Evolutionary conservation across 2,797 vertebrate genomes (phyloP), one percentile per base, ranked within the genome.

Genomic region (Salmo trutta): DNA sequence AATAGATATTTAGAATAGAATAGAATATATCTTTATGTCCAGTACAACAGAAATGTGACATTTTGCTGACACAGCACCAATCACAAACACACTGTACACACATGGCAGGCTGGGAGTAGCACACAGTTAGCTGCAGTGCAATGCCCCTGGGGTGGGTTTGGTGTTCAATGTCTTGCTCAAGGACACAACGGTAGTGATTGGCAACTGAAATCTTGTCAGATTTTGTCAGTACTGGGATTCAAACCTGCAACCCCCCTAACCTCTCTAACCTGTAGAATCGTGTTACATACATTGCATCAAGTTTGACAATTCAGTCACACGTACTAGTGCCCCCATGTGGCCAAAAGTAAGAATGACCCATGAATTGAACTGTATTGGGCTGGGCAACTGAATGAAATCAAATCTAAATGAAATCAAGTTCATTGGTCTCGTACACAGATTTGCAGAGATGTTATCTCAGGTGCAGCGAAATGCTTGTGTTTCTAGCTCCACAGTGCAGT

Each of bases 291-390:
- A 14, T n/a, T 56, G 19, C 19, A 5, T 41, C 56, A 64, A 5
- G 31, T 16, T 7, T 15, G 6, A 41, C 56, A 41, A 21, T 27
- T 71, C 51, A 56, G 16, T 21, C 6, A 8, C 2, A 59, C 51
- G 36, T 72, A 24, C 2, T 41, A 73, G 71, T 68, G 27, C 81
- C 78, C 2, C 76, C 79, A 16, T 17, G 68, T 82, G 83, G 76
- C 67, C 3, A 29, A 15, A 62, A 27, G 14, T 21, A 5, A 75
- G 31, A 76, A 77, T 59, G 1, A 76, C 59, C 29, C 4, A 3
- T 51, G 17, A 17, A 17, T 19, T 33, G 4, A 68, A 36, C 56
- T 10, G 54, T n/a, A 17, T 65, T 15, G 21, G 24, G 62, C 62
- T 29, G 24, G 29, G 62, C 24, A 14, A 65, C 12, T 15, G 14